Percentiles rank a stretch among this genome's conserved stretches.
phyloP scores from a whole-genome alignment of 2,797 vertebrate species.

The Pyrocephalus nanus region DNA sequence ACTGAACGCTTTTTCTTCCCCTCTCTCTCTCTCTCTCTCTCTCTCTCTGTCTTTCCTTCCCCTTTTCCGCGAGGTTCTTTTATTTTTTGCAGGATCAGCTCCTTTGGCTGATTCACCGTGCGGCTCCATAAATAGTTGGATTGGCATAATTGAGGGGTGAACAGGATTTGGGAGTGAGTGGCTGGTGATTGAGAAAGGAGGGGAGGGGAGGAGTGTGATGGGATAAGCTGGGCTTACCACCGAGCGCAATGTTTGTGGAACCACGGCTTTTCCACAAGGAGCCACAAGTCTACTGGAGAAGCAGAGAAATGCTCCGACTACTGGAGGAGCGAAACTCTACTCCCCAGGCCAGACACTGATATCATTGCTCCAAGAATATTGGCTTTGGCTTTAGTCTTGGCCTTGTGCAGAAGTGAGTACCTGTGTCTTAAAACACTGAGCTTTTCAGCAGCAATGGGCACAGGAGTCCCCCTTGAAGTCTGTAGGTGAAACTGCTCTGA shows the following conservation, averaged over 20 bases:
- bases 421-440: neutral
- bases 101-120: conserved; percentile 6
- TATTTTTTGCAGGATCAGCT: conserved; percentile 54
- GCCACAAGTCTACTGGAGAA: conserved; percentile 25
- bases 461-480: neutral
- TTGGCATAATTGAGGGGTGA: conserved; percentile 62
- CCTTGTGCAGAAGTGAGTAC: accelerated
- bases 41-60: neutral
- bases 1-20: neutral
- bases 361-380: neutral
- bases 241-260: conserved; percentile 23
- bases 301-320: neutral
- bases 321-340: neutral
- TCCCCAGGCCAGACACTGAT: neutral
- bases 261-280: conserved; percentile 41
- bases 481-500: neutral
- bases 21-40: neutral
- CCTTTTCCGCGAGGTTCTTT: neutral
- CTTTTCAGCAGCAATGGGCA: neutral
- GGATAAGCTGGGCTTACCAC: conserved; percentile 42
- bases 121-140: conserved; percentile 47
- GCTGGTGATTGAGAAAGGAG: conserved; percentile 44
- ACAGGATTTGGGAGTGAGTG: conserved; percentile 57
- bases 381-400: conserved; percentile 1
- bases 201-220: neutral